Evolutionary conservation across 2,888 invertebrate species (phyloP).

Genomic region (Dexiosoma caninum): DNA sequence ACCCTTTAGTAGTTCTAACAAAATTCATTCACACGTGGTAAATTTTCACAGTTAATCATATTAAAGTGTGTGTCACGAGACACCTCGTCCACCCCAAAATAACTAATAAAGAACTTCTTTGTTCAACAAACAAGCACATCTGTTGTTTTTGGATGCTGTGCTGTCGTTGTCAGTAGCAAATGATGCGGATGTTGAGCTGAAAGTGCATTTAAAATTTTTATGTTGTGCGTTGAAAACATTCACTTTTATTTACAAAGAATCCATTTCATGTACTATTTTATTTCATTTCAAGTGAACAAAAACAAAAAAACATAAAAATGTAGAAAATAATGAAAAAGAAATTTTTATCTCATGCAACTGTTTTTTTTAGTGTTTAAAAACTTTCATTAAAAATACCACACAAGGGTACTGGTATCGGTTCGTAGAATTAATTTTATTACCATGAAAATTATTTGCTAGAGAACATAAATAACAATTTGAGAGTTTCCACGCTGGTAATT

Average conservation of each 20-base stretch:
- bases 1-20: too few species aligned
- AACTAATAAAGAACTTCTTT: constrained; percentile 47
- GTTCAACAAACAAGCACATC: constrained; percentile 7
- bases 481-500: too few species aligned
- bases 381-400: neutral
- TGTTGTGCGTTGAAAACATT: constrained; percentile 40
- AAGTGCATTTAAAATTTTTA: constrained; percentile 30
- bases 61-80: too few species aligned
- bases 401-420: too few species aligned
- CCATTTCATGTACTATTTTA: neutral
- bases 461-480: too few species aligned
- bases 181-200: constrained; percentile 55
- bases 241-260: constrained; percentile 48
- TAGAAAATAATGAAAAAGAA: neutral
- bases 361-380: neutral
- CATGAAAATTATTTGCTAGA: too few species aligned
- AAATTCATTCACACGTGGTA: too few species aligned
- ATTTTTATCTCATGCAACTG: neutral
- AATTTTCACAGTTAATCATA: too few species aligned
- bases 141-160: constrained; percentile 1
- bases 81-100: neutral
- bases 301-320: neutral
- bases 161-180: constrained; percentile 29
- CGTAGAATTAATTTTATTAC: too few species aligned
- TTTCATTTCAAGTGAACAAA: neutral